These are phyloP conservation scores for Cylas formicarius DNA, from an alignment of 1,140 invertebrate species.

Conservation along the genomic window DNA sequence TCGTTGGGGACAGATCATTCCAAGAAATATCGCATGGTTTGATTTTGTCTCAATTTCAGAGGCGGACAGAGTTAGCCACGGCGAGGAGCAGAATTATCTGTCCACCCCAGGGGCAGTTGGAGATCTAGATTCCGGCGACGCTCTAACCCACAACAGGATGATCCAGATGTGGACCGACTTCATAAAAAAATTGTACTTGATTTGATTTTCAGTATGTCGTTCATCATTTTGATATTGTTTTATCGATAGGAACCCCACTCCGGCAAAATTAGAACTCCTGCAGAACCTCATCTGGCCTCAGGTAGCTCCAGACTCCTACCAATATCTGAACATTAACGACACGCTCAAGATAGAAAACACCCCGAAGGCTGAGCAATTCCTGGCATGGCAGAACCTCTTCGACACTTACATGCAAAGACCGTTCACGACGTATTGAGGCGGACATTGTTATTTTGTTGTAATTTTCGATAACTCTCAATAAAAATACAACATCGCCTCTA, in stretches of 20 bases:
- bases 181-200: slow-evolving; percentile 12
- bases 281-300: slow-evolving; percentile 9
- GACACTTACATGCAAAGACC: neutral
- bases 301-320: neutral
- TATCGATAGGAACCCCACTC: slow-evolving; percentile 1
- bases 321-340: slow-evolving; percentile 11
- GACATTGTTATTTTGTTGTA: too few species aligned
- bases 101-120: slow-evolving; percentile 2
- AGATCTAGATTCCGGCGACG: slow-evolving; percentile 5
- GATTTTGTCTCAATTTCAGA: too few species aligned
- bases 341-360: slow-evolving; percentile 7
- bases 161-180: slow-evolving; percentile 16
- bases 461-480: too few species aligned
- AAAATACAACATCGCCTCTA: too few species aligned
- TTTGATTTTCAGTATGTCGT: too few species aligned
- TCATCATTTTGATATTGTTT: neutral
- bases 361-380: slow-evolving; percentile 1
- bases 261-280: neutral
- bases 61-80: slow-evolving; percentile 10
- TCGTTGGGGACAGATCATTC: too few species aligned
- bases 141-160: slow-evolving; percentile 5
- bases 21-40: too few species aligned
- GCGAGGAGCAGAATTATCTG: slow-evolving; percentile 11
- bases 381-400: neutral
- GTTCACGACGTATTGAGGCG: neutral